Base-by-base conservation (phyloP, 2,888 invertebrate species). In the Apoda limacodes region DNA sequence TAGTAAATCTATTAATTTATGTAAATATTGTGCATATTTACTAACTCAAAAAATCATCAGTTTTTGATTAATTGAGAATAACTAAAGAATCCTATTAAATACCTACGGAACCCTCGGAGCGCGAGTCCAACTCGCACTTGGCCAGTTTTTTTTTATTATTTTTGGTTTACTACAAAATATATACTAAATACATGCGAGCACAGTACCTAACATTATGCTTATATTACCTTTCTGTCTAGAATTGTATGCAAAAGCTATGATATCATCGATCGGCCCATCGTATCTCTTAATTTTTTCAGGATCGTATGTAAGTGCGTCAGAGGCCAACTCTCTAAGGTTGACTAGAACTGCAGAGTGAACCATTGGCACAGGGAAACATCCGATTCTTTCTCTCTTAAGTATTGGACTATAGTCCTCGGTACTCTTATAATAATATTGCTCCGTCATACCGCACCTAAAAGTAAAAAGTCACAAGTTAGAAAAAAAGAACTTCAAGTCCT, bases 351-450 rank as follows among this genome's bases (percentile, higher is more conserved):
- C 91, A 1, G 92, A 89, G 59, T 96, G 96, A 2, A 97, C 85
- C 95, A 97, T 93, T 0, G 96, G 94, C 1, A 98, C 97, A 3
- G 74, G 52, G 55, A 90, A 92, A 53, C 92, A 91, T 1, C 95
- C 96, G 1, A 67, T 55, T 31, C 84, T 83, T 35, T 87, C 82
- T 9, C 88, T 69, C 39, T 87, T 83, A 23, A 93, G 74, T 28
- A 97, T 92, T 2, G 88, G 86, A 48, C 89, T 86, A 59, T 98
- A 98, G 24, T 91, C 88, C 4, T 92, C 89, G 0, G 94, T 92
- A 50, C 96, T 82, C 42, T 84, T 67, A 60, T 96, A 92, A 57
- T 96, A 92, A 58, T 90, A 95, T 38, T 90, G 84, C 1, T 86
- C 82, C 0, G 90, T 87, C 92, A 98, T 95, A 3, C 91, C 97